phyloP scores from a whole-genome alignment of 2,113 vertebrate species.

The Rhizomys pruinosus region DNA sequence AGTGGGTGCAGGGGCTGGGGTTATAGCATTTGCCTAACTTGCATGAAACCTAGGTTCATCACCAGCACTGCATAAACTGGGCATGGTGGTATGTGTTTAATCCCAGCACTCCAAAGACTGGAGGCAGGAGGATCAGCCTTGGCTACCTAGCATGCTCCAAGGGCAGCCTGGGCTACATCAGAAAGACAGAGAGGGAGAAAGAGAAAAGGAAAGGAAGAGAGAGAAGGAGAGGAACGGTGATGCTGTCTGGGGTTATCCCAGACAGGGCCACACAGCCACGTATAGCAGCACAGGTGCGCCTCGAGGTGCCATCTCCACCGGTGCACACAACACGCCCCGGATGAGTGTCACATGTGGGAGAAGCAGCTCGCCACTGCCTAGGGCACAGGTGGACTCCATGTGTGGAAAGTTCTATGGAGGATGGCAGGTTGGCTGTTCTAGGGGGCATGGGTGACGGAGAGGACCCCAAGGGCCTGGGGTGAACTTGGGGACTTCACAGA shows the following conservation, averaged over 20 bases:
- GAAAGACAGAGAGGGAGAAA: background rate
- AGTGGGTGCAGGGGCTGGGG: background rate
- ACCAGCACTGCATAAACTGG: background rate
- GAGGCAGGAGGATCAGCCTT: background rate
- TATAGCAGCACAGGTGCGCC: background rate
- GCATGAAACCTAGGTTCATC: background rate
- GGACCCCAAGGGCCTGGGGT: background rate
- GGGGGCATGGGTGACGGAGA: background rate
- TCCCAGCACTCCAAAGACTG: background rate
- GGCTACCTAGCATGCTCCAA: background rate
- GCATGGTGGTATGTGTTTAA: background rate
- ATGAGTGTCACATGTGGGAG: accelerated
- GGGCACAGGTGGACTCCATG: too few species aligned
- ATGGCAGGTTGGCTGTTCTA: background rate
- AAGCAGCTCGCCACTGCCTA: too few species aligned
- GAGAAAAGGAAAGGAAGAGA: too few species aligned
- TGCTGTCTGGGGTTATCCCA: too few species aligned
- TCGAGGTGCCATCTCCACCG: too few species aligned
- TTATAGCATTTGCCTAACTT: background rate
- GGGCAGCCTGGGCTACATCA: background rate
- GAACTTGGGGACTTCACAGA: background rate
- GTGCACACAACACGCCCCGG: accelerated
- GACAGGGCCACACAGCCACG: background rate
- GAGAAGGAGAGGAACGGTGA: background rate
- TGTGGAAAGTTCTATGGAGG: background rate